phyloP scores from a whole-genome alignment of 2,797 vertebrate genomes.

The Delichon dasypus region DNA sequence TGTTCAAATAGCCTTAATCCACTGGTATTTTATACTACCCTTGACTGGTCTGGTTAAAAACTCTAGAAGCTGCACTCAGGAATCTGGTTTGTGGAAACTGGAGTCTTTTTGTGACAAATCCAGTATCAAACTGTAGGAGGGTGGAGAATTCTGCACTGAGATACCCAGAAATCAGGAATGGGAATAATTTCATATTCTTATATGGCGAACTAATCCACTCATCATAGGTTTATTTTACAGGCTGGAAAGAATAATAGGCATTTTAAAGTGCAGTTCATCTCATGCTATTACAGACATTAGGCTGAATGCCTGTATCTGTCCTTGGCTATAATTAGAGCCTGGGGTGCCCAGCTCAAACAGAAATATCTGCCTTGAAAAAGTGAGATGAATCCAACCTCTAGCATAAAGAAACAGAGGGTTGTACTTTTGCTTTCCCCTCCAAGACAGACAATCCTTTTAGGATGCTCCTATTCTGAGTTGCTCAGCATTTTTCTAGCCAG shows the following conservation, averaged over 20 bases:
- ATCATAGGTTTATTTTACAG: conserved; percentile 17
- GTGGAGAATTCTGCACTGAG: background rate
- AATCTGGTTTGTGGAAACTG: background rate
- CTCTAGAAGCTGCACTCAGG: background rate
- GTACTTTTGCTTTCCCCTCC: background rate
- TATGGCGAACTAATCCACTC: background rate
- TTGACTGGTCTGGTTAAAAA: background rate
- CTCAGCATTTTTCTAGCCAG: background rate
- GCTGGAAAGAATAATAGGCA: background rate
- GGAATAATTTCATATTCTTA: background rate
- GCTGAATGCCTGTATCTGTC: background rate
- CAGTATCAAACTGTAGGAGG: background rate
- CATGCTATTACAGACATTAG: conserved; percentile 14
- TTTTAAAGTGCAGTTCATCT: conserved; percentile 38
- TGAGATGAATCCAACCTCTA: background rate
- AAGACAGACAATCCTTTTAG: background rate
- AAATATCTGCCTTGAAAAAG: background rate
- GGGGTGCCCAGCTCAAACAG: background rate
- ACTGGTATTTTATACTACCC: background rate
- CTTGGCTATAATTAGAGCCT: conserved; percentile 20
- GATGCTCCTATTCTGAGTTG: background rate
- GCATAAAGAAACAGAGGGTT: background rate
- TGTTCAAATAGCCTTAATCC: background rate
- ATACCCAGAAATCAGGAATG: background rate
- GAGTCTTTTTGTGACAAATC: background rate